Percentiles rank a stretch among this genome's conserved stretches.
These are phyloP conservation scores for Fissipunctia ypsillon DNA, from an alignment of 2,888 invertebrate genomes.

Conservation along the genomic window DNA sequence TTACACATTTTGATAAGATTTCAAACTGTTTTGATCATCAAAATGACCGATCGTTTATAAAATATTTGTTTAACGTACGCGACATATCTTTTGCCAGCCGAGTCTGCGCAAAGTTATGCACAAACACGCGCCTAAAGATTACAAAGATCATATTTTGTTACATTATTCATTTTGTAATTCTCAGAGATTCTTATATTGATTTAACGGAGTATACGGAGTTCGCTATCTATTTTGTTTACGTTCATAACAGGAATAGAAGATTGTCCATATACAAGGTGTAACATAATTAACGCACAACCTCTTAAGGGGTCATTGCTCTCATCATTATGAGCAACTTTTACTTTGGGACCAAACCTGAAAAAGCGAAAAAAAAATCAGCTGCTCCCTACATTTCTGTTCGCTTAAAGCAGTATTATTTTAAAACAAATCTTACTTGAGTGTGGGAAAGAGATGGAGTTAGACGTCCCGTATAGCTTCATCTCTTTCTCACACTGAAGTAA, in stretches of 20 bases:
- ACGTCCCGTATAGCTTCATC: no score
- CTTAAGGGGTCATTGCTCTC: no score
- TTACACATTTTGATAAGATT: not conserved
- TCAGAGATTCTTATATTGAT: slow-evolving; percentile 14
- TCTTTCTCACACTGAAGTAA: no score
- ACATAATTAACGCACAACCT: no score
- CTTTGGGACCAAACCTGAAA: no score
- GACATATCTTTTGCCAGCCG: slow-evolving; percentile 14
- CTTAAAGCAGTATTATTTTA: no score
- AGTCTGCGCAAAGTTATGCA: slow-evolving; percentile 44
- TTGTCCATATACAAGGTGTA: not conserved
- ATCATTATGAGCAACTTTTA: no score
- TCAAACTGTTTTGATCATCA: not conserved
- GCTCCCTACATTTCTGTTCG: no score
- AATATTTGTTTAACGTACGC: slow-evolving; percentile 13
- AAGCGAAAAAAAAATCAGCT: no score
- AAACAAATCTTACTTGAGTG: no score
- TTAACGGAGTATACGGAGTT: not conserved
- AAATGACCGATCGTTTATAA: slow-evolving; percentile 7
- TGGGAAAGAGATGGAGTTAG: no score
- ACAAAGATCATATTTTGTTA: slow-evolving; percentile 29
- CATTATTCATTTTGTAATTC: slow-evolving; percentile 27
- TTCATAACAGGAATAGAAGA: slow-evolving; percentile 4
- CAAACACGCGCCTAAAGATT: slow-evolving; percentile 47
- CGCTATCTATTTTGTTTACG: slow-evolving; percentile 10